Conservation (phyloP, 2,113 vertebrate genomes). For the Antechinus flavipes region DNA sequence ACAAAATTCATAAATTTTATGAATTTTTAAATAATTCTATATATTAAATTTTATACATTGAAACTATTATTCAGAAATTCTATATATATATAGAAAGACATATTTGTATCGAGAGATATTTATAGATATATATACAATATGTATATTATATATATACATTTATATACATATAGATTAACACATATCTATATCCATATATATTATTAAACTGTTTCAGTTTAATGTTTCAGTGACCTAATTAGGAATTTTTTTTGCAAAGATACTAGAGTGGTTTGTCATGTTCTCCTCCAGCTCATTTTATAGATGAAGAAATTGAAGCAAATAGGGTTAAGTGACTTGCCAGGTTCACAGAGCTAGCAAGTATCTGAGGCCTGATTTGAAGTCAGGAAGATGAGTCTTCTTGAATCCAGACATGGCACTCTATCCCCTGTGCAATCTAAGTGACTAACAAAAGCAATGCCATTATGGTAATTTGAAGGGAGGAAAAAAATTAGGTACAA, state of each 20-base stretch:
- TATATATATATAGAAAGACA: not conserved
- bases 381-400: not conserved
- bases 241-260: not conserved
- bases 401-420: not conserved
- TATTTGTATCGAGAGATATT: too few relatives aligned
- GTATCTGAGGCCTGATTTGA: not conserved
- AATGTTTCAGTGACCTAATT: not conserved
- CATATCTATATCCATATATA: not conserved
- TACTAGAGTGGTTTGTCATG: not conserved
- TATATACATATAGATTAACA: too few relatives aligned
- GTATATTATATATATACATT: not conserved
- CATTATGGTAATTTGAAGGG: not conserved
- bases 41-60: too few relatives aligned
- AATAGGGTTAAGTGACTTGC: not conserved
- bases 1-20: not conserved
- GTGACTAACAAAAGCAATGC: not conserved
- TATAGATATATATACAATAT: too few relatives aligned
- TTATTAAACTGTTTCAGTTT: not conserved
- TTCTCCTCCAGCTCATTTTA: not conserved
- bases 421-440: not conserved
- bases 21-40: too few relatives aligned
- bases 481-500: not conserved
- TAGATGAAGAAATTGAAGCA: not conserved
- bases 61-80: too few relatives aligned
- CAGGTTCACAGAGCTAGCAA: not conserved